phyloP scores from a whole-genome alignment of 35 echinoderm and acorn worm species.

The Hemicentrotus pulcherrimus region DNA sequence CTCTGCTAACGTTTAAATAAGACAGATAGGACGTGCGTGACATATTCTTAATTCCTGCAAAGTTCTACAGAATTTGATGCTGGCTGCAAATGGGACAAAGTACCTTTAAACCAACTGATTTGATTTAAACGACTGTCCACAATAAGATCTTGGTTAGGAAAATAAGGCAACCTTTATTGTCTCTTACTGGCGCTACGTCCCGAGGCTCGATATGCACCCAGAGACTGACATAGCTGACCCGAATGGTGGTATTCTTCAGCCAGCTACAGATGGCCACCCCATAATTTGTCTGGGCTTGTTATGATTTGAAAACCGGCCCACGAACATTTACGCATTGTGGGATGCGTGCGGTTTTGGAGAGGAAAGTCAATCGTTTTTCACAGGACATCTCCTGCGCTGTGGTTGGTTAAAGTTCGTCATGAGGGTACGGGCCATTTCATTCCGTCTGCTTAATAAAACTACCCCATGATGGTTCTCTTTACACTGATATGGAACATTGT shows the following conservation, averaged over 20 bases:
- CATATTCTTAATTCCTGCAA: too few species aligned
- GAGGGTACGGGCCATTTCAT: background rate
- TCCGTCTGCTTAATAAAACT: background rate
- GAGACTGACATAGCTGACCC: background rate
- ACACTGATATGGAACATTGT: background rate
- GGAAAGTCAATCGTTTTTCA: background rate
- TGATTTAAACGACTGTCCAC: constrained; percentile 10
- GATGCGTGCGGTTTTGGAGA: background rate
- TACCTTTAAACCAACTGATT: background rate
- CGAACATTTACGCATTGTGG: background rate
- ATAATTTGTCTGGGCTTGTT: background rate
- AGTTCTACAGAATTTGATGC: too few species aligned
- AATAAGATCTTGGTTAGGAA: constrained; percentile 19
- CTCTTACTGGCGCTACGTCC: background rate
- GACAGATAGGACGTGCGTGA: too few species aligned
- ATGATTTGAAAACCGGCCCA: background rate
- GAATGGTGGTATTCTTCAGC: background rate
- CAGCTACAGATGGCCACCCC: background rate
- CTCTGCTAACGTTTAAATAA: too few species aligned
- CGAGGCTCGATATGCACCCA: background rate
- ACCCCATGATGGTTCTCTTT: background rate
- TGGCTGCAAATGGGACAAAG: too few species aligned
- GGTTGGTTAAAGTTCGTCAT: background rate
- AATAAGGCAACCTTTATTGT: constrained; percentile 4
- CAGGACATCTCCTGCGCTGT: background rate